A percentile compares a stretch with the other conserved stretches of the same genome.
These are phyloP conservation scores for Masticophis lateralis DNA, from an alignment of 2,797 vertebrate species.

Conservation along the genomic window DNA sequence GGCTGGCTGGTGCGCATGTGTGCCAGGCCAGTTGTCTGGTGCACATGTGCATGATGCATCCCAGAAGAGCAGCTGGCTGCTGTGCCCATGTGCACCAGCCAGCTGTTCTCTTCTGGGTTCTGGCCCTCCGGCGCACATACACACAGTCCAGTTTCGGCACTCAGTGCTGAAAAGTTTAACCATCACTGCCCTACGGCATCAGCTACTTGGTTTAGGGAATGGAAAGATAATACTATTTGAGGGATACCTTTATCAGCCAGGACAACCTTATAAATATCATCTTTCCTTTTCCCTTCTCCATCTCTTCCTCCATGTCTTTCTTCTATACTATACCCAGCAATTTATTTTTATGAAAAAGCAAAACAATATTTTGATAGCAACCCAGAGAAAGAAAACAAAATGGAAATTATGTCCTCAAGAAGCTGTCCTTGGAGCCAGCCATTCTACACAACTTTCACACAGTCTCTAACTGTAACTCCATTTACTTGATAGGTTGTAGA, in stretches of 20 bases:
- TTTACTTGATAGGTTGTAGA: not conserved
- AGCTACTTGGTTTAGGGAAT: not conserved
- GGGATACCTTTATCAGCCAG: not conserved
- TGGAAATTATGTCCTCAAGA: not conserved
- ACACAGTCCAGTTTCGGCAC: no score
- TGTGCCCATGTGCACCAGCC: no score
- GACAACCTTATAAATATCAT: not conserved
- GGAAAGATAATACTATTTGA: not conserved
- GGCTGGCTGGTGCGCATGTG: no score
- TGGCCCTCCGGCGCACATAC: no score
- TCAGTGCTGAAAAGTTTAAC: no score
- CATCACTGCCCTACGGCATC: no score
- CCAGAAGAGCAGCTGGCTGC: no score
- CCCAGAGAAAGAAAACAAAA: not conserved
- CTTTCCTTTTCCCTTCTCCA: not conserved
- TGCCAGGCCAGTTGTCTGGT: no score
- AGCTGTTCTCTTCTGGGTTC: no score
- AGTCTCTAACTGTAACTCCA: not conserved
- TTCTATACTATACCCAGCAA: not conserved
- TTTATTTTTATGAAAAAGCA: not conserved
- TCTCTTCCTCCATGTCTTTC: not conserved
- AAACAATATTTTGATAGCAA: not conserved
- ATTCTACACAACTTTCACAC: not conserved
- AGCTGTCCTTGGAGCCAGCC: not conserved
- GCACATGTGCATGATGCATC: no score